Evolutionary conservation across 2,113 vertebrate genomes (phyloP).

Genomic region (Rana temporaria): DNA sequence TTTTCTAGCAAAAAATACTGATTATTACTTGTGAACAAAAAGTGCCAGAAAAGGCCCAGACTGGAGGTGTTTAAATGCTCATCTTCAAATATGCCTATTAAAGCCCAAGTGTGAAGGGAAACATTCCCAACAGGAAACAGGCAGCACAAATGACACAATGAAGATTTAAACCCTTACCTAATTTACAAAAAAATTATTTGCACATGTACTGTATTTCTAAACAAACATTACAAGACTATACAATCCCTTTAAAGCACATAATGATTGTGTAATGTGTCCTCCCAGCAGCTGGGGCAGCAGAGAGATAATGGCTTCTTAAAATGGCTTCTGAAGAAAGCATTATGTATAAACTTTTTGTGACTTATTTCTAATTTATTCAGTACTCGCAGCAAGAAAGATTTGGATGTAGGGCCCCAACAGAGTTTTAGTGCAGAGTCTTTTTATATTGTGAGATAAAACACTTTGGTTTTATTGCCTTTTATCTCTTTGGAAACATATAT

Average conservation of each 20-base stretch:
- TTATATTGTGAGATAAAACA: conserved; percentile 12
- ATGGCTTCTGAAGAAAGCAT: neutral
- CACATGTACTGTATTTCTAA: too few species aligned
- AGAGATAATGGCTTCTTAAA: neutral
- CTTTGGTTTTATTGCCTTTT: conserved; percentile 54
- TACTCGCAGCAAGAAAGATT: conserved; percentile 22
- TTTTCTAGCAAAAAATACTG: too few species aligned
- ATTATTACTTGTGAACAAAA: too few species aligned
- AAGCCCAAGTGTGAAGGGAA: too few species aligned
- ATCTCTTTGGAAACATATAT: conserved; percentile 38
- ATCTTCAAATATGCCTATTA: too few species aligned
- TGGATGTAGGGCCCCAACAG: conserved; percentile 34
- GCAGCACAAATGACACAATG: too few species aligned
- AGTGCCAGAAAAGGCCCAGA: too few species aligned
- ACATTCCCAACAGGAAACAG: too few species aligned
- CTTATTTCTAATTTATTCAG: conserved; percentile 49
- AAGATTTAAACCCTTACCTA: too few species aligned
- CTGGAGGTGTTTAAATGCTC: too few species aligned
- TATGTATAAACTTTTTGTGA: conserved; percentile 12
- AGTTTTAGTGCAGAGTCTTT: conserved; percentile 34
- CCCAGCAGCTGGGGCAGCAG: conserved; percentile 14
- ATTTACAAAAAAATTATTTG: too few species aligned
- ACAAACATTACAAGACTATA: too few species aligned
- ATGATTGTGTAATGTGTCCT: neutral
- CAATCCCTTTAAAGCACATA: neutral